Conservation (phyloP, 2,888 invertebrate genomes). For the Patella caerulea region DNA sequence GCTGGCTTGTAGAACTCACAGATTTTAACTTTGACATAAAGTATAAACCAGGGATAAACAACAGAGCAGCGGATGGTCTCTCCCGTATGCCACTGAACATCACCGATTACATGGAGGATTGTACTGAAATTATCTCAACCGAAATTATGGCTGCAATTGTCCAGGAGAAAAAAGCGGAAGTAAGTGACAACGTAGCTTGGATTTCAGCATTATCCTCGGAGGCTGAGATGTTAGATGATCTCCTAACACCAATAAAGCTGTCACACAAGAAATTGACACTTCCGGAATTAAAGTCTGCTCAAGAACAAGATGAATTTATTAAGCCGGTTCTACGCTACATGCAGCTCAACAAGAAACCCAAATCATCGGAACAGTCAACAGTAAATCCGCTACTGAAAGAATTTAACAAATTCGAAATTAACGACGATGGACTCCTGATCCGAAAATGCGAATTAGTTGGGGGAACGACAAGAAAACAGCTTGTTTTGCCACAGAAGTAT, state of each 20-base stretch:
- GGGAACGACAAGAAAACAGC: conserved; percentile 1
- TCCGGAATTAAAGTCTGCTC: not conserved
- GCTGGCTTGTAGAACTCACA: conserved; percentile 18
- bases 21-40: conserved; percentile 21
- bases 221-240: not conserved
- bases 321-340: not conserved
- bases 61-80: conserved; percentile 22
- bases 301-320: not conserved
- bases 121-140: conserved; percentile 7
- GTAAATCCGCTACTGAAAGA: not conserved
- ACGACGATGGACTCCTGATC: not conserved
- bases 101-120: conserved; percentile 11
- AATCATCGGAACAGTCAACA: not conserved
- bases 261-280: not conserved
- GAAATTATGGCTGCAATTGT: conserved; percentile 9
- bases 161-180: not conserved
- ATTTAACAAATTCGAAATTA: not conserved
- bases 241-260: not conserved
- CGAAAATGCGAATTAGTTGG: not conserved
- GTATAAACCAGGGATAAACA: conserved; percentile 21
- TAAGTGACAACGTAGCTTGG: not conserved
- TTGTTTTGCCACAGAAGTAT: conserved; percentile 13
- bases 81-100: conserved; percentile 25
- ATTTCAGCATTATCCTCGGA: not conserved
- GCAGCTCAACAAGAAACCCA: not conserved